These are phyloP conservation scores for Balaenoptera acutorostrata DNA, from an alignment of 2,113 vertebrate species.

Conservation along the genomic window DNA sequence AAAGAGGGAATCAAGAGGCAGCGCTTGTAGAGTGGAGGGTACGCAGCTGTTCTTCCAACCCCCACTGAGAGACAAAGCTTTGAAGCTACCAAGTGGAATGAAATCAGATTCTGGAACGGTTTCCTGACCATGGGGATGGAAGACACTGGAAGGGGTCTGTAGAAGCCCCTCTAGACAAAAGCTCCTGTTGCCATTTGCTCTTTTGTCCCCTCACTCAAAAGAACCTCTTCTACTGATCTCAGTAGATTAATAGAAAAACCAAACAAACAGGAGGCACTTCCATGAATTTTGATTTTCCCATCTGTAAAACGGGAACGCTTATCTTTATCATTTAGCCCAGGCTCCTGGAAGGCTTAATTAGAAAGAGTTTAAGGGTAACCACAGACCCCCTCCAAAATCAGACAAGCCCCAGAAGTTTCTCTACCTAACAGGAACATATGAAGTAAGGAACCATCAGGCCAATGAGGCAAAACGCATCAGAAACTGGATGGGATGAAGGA, in stretches of 20 bases:
- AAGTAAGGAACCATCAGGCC: background rate
- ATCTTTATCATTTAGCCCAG: background rate
- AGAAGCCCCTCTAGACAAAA: background rate
- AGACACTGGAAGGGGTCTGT: slow-evolving; percentile 11
- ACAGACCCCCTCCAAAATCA: slow-evolving; percentile 20
- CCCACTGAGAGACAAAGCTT: slow-evolving; percentile 46
- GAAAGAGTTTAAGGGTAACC: background rate
- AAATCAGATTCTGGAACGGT: slow-evolving; percentile 50
- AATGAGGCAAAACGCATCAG: slow-evolving; percentile 4
- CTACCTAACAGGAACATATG: background rate
- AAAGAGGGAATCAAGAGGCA: slow-evolving; percentile 51
- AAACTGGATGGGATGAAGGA: slow-evolving; percentile 26
- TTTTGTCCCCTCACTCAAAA: background rate
- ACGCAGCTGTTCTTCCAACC: slow-evolving; percentile 51
- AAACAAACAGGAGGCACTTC: background rate
- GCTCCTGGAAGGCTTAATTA: slow-evolving; percentile 7
- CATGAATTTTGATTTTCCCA: slow-evolving; percentile 3
- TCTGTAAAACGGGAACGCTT: slow-evolving; percentile 27
- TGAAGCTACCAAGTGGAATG: slow-evolving; percentile 33
- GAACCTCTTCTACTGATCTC: slow-evolving; percentile 1
- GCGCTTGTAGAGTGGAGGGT: slow-evolving; percentile 44
- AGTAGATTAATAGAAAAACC: background rate
- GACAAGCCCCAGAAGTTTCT: slow-evolving; percentile 44
- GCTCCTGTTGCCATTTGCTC: background rate
- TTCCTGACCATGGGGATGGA: slow-evolving; percentile 19